These are phyloP conservation scores for Lottia gigantea DNA, from an alignment of 2,888 invertebrate species.

Conservation along the genomic window DNA sequence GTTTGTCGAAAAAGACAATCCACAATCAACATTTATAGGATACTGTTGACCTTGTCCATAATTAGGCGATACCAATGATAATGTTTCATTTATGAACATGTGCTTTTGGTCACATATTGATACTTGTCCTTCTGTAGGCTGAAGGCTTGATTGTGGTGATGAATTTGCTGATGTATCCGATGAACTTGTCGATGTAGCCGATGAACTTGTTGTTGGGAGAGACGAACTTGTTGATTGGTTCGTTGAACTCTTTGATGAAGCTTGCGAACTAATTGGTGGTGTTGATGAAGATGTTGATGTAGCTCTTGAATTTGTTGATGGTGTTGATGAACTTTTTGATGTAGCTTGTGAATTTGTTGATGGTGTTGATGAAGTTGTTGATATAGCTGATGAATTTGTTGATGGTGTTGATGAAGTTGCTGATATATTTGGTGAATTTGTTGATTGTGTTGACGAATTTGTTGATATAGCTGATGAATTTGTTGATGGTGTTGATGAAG, in stretches of 20 bases:
- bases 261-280: not conserved
- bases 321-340: not conserved
- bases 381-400: not conserved
- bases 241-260: not conserved
- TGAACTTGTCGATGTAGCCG: not conserved
- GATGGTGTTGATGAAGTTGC: not conserved
- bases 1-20: not conserved
- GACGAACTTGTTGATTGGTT: not conserved
- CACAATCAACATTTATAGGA: slow-evolving; percentile 9
- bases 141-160: not conserved
- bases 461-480: not conserved
- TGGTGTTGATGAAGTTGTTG: not conserved
- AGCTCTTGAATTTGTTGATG: not conserved
- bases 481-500: not conserved
- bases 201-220: not conserved
- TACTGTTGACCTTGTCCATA: slow-evolving; percentile 17
- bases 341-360: not conserved
- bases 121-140: not conserved
- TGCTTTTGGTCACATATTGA: not conserved
- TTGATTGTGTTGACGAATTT: not conserved
- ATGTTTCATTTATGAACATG: not conserved
- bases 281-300: not conserved
- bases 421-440: not conserved
- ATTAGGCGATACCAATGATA: slow-evolving; percentile 17
- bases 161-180: not conserved